Evolutionary conservation across 2,888 invertebrate genomes (phyloP), one percentile per base, ranked within the genome.

Genomic region (Orthosia incerta): DNA sequence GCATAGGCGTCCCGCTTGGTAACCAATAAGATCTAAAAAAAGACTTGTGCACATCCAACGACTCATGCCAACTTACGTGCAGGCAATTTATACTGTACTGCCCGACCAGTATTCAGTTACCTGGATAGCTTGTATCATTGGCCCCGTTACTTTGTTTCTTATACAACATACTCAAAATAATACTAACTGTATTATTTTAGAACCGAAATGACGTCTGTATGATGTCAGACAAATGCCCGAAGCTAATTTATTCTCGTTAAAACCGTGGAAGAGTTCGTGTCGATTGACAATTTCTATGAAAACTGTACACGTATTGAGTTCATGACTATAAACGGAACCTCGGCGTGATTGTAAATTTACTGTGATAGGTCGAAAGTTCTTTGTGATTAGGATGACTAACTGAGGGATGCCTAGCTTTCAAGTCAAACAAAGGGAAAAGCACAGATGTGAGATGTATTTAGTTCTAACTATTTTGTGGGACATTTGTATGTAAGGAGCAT

Each of bases 171-270:
- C 26, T 53, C 31, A 23, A 72, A 62, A 39, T 50, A 39, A 50
- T 11, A 74, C 7, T 9, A 65, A 57, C n/a, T 23, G 45, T 23
- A 26, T 61, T 60, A 70, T 59, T 65, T 71, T 51, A 55, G 63
- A 62, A 61, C 45, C 60, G 31, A 56, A 48, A 71, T 74, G 57
- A 74, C 67, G 72, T 61, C 23, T 53, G 18, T 51, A 68, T 80
- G 79, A 77, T 70, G 73, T 79, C 71, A 71, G 70, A 53, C 39
- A 66, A 85, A 74, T 73, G 74, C 74, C 18, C 26, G 55, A 48
- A 61, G 50, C 39, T 74, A 79, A 81, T 84, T 82, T 69, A 75
- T 73, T 78, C 77, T 72, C 26, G 71, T 74, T 82, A 39, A 48
- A 74, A 71, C 55, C 23, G 59, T 55, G n/a, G 56, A 26, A 71